Evolutionary conservation across 1,140 invertebrate genomes (phyloP), one percentile per base, ranked within the genome.

Genomic region (Anastrepha obliqua): DNA sequence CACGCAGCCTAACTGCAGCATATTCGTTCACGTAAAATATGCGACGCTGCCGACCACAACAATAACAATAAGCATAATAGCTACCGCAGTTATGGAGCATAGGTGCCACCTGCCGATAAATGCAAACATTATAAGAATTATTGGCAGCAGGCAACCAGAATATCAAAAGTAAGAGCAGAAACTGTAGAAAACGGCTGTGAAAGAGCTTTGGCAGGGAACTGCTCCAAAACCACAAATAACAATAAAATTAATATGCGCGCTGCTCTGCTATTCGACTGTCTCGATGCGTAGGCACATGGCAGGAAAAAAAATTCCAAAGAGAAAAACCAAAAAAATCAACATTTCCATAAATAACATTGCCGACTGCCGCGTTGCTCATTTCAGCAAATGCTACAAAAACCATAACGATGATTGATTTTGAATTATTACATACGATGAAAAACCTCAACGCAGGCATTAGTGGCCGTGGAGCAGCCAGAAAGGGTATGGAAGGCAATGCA

Each of bases 321-420:
- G 51, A 55, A 55, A 55, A 55, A 11, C 2, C 39, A 51, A 78
- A 55, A 55, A 55, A 55, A 11, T 55, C 51, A 2, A 2, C 51
- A 55, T 8, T 11, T 2, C 11, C 51, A 8, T 29, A 29, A 29
- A 29, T 29, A 29, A 29, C 29, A 29, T 55, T 55, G 51, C 51
- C 51, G 11, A 8, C 2, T 11, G 2, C 51, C 29, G 29, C 51
- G 51, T 11, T 55, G 51, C 51, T 55, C 51, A 55, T 55, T 55
- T 55, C 44, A 4, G 74, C n/a, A 81, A 29, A 9, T 20, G 47
- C 6, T 13, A 29, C 15, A 11, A 47, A 55, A 29, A 47, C 9
- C 74, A 51, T 81, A 55, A 81, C 47, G n/a, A 29, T n/a, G 74
- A 81, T 81, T 29, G 74, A 81, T 81, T 81, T 81, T 81, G 74